phyloP scores from a whole-genome alignment of 2,797 vertebrate species.

The Molossus alvarezi region DNA sequence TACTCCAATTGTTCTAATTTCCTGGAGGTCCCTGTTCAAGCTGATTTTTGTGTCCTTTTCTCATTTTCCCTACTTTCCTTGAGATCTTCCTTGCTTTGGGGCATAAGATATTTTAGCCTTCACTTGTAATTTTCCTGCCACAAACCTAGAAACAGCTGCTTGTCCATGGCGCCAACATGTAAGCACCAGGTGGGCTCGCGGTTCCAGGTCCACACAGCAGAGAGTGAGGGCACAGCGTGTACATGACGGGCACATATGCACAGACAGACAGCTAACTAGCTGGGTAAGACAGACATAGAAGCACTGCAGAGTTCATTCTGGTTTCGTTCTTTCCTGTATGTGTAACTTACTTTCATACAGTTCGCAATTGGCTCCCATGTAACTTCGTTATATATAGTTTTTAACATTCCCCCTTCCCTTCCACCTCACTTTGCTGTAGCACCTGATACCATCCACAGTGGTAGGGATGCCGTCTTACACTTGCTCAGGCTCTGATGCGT shows the following conservation, averaged over 20 bases:
- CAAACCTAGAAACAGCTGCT: not conserved
- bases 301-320: not conserved
- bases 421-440: not conserved
- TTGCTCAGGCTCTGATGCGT: not conserved
- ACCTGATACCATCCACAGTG: not conserved
- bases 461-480: not conserved
- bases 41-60: not conserved
- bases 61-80: not conserved
- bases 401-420: too few relatives aligned
- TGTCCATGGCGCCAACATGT: not conserved
- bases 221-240: not conserved
- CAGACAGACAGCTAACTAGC: not conserved
- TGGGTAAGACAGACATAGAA: not conserved
- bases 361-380: not conserved
- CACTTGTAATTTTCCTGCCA: not conserved
- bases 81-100: not conserved
- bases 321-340: not conserved
- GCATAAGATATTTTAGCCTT: not conserved
- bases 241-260: not conserved
- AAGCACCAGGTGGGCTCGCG: not conserved
- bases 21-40: not conserved
- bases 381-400: too few relatives aligned
- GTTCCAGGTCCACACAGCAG: not conserved
- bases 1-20: not conserved
- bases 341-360: not conserved